phyloP scores from a whole-genome alignment of 2,113 vertebrate genomes.

The Lampris incognitus region DNA sequence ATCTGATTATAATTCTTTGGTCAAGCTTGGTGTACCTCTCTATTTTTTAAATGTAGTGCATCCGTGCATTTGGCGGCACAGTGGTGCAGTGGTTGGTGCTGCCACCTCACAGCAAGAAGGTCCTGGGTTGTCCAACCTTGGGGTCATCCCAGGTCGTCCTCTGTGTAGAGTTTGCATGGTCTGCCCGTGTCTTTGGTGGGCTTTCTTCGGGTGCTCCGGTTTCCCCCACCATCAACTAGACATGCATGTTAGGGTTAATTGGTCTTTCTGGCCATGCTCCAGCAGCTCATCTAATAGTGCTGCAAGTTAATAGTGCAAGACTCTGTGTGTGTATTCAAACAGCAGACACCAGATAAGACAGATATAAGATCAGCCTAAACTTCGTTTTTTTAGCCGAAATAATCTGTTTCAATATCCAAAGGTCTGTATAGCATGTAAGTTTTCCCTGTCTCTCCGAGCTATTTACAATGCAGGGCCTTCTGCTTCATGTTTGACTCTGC shows the following conservation, averaged over 20 bases:
- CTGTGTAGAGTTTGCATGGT: too few species aligned
- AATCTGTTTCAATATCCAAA: constrained; percentile 1
- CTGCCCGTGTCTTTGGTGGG: neutral
- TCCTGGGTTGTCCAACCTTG: too few species aligned
- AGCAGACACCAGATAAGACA: constrained; percentile 15
- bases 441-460: neutral
- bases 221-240: too few species aligned
- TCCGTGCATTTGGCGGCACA: neutral
- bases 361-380: neutral
- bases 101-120: too few species aligned
- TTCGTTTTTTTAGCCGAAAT: constrained; percentile 3
- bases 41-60: neutral
- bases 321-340: neutral
- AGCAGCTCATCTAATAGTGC: constrained; percentile 16
- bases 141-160: too few species aligned
- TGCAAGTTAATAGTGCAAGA: neutral
- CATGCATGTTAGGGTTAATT: neutral
- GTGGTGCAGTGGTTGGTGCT: too few species aligned
- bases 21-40: neutral
- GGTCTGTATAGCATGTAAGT: constrained; percentile 5
- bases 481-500: neutral
- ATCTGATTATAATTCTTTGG: neutral
- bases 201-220: too few species aligned
- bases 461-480: neutral
- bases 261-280: neutral